A percentile compares a stretch with the other conserved stretches of the same genome.
phyloP scores from a whole-genome alignment of 2,797 vertebrate species.

The Rhynchotus rufescens region DNA sequence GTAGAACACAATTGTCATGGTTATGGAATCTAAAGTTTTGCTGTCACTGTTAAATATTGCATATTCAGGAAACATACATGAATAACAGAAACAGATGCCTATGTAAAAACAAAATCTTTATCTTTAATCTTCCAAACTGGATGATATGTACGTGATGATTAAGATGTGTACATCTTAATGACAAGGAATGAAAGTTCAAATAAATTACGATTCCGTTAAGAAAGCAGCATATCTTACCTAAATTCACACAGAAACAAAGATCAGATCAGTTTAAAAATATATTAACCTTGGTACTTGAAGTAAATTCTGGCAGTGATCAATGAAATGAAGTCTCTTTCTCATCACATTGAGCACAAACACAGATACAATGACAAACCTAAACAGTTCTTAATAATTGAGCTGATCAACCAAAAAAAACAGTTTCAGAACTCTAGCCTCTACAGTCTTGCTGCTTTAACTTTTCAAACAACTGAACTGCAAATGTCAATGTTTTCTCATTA shows the following conservation, averaged over 20 bases:
- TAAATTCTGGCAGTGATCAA: neutral
- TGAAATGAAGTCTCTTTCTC: neutral
- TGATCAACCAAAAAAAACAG: neutral
- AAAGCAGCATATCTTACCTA: neutral
- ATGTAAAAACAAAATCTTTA: neutral
- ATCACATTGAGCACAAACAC: neutral
- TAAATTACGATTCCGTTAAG: fast-evolving
- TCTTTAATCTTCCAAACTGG: too few relatives aligned
- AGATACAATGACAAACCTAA: neutral
- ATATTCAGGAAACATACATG: neutral
- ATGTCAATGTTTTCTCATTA: neutral
- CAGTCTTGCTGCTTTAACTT: neutral
- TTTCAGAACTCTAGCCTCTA: neutral
- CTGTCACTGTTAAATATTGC: neutral
- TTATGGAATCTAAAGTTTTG: neutral
- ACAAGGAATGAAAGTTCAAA: neutral
- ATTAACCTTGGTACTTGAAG: neutral
- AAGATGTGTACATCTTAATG: neutral
- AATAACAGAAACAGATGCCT: neutral
- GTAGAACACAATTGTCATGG: neutral
- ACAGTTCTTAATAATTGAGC: neutral
- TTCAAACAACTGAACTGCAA: slow-evolving; percentile 8
- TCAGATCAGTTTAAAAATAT: neutral
- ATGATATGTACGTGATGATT: too few relatives aligned
- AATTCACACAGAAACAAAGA: neutral